These are phyloP conservation scores for Pentamera pediparva DNA, from an alignment of 53 echinoderm and acorn worm species.

Conservation along the genomic window DNA sequence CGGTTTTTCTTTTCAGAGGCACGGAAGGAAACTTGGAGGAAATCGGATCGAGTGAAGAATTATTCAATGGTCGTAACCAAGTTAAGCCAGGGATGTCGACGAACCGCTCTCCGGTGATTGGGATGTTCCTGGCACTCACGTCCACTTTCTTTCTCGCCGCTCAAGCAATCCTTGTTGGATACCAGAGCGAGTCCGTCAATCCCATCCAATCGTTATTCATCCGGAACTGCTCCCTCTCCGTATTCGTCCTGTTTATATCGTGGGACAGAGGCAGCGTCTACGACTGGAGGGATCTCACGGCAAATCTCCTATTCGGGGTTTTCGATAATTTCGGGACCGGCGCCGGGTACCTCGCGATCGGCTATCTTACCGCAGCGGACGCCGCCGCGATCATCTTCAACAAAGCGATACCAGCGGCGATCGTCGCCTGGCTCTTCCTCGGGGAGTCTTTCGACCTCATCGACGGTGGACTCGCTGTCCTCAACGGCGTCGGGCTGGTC, in stretches of 20 bases:
- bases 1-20: too few species aligned
- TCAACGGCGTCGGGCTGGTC: background rate
- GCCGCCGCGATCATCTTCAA: background rate
- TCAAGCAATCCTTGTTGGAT: too few species aligned
- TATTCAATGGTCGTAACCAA: too few species aligned
- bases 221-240: background rate
- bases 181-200: too few species aligned
- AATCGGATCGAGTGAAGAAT: too few species aligned
- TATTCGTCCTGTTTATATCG: background rate
- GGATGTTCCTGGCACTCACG: too few species aligned
- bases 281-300: background rate
- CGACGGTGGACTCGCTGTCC: background rate
- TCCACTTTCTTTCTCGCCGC: too few species aligned
- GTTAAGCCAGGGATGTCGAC: too few species aligned
- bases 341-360: background rate
- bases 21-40: too few species aligned
- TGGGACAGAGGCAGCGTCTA: background rate
- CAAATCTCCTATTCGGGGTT: background rate
- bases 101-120: too few species aligned
- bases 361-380: background rate
- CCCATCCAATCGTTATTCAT: background rate
- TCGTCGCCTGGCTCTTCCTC: constrained; percentile 1
- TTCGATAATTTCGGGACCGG: background rate
- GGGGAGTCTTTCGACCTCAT: background rate
- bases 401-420: background rate